Conservation (phyloP, 2,113 vertebrate species). For the Neoarius graeffei region DNA sequence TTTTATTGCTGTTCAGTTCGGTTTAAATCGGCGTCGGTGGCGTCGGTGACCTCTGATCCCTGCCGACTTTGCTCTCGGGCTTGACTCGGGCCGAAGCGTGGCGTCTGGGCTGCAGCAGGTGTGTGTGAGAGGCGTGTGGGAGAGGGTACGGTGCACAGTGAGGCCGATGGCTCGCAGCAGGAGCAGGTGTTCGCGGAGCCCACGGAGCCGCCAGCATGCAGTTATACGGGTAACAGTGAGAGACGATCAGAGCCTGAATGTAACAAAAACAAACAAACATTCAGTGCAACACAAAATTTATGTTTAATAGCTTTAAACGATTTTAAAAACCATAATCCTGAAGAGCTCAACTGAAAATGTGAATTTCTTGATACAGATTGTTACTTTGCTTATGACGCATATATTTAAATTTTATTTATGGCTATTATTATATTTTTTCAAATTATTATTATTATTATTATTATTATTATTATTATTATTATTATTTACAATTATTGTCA, state of each 20-base stretch:
- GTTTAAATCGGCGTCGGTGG: background rate
- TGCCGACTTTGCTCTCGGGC: background rate
- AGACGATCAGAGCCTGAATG: constrained; percentile 82
- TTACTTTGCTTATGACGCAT: background rate
- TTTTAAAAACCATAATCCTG: background rate
- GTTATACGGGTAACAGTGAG: constrained; percentile 48
- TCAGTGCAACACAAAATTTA: background rate
- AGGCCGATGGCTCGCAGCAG: constrained; percentile 66
- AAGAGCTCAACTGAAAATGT: background rate
- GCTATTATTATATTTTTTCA: no score
- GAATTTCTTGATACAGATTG: background rate
- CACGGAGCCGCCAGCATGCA: constrained; percentile 68
- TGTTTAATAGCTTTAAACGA: background rate
- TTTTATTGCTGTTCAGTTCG: background rate
- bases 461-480: background rate
- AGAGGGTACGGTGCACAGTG: constrained; percentile 79
- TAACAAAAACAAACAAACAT: background rate
- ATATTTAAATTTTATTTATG: background rate
- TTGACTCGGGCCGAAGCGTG: background rate
- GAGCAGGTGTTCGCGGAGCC: constrained; percentile 75
- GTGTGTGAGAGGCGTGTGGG: constrained; percentile 28
- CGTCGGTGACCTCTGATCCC: constrained; percentile 8
- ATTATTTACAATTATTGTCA: background rate
- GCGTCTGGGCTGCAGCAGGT: background rate
- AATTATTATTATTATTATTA: background rate